Evolutionary conservation across 2,888 invertebrate species (phyloP), one percentile per base, ranked within the genome.

Genomic region (Oasisia sp.): DNA sequence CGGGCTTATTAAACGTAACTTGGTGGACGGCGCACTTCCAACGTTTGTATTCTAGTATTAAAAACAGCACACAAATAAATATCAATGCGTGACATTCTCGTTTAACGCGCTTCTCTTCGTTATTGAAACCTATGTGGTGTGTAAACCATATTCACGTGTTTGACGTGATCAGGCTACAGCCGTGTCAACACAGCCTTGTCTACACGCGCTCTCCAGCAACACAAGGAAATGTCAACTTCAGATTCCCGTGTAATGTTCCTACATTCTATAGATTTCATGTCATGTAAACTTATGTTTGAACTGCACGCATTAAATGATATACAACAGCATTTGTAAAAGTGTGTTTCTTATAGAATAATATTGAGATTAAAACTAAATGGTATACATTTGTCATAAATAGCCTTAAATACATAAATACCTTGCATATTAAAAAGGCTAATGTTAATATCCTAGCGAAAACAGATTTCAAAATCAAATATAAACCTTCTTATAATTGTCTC

Each of bases 391-490:
- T 2, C 89, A 89, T 7, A 7, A 89, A 89, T 12, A 12, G 12
- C 89, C 9, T 89, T 89, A 89, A 7, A 14, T 89, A 12, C 9
- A 89, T 12, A 9, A 89, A 9, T 89, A 89, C 1, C 19, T 11
- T 89, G 38, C 38, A 38, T 38, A 38, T 38, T 38, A 38, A 38
- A 38, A 38, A 38, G 2, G 38, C 2, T 89, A 89, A 89, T 89
- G 90, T 89, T 89, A 89, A 89, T 89, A 89, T 89, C 90, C 12
- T 9, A 89, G 9, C 9, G 90, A 89, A 89, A 12, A 89, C 90
- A 89, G 90, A 89, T 89, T 1, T 89, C 90, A 89, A 89, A 89
- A 89, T 89, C 9, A 89, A 89, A 89, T 89, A 89, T 12, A 89
- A 89, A 9, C 8, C 9, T 12, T 89, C 7, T 89, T 89, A 89